These are phyloP conservation scores for Nephrocerus scutellatus DNA, from an alignment of 2,888 invertebrate species.

Conservation along the genomic window DNA sequence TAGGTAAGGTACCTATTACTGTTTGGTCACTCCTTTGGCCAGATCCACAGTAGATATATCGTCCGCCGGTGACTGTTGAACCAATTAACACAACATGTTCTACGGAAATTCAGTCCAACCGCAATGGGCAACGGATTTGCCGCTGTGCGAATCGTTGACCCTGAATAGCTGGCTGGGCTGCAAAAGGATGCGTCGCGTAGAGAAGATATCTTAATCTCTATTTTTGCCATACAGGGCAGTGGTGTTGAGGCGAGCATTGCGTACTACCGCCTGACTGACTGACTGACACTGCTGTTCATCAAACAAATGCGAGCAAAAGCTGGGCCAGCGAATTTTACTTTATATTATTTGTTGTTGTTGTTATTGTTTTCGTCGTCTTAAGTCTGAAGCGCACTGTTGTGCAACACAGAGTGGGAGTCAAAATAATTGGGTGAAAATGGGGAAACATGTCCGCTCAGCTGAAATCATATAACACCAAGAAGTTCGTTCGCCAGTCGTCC, in stretches of 20 bases:
- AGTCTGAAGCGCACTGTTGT: background rate
- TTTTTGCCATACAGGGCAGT: too few species aligned
- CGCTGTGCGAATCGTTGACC: too few species aligned
- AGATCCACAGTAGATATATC: conserved; percentile 2
- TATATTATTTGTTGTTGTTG: too few species aligned
- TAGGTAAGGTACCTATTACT: conserved; percentile 2
- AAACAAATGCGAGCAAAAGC: too few species aligned
- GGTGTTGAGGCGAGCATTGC: too few species aligned
- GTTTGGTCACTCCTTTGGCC: too few species aligned
- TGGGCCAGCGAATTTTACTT: too few species aligned
- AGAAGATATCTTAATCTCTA: conserved; percentile 6
- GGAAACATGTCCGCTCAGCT: too few species aligned
- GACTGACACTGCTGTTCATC: too few species aligned
- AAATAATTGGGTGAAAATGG: conserved; percentile 37
- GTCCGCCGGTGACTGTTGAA: conserved; percentile 6
- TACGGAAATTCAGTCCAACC: conserved; percentile 10
- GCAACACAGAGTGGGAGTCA: conserved; percentile 28
- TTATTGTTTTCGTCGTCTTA: background rate
- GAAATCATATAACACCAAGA: conserved; percentile 1
- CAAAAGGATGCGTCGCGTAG: too few species aligned
- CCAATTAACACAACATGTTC: conserved; percentile 26
- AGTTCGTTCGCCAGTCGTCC: background rate
- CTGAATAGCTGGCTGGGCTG: too few species aligned
- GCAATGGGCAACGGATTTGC: conserved; percentile 2
- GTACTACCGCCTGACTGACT: too few species aligned